Conservation (phyloP, 2,888 invertebrate genomes). For the Bedellia somnulentella region DNA sequence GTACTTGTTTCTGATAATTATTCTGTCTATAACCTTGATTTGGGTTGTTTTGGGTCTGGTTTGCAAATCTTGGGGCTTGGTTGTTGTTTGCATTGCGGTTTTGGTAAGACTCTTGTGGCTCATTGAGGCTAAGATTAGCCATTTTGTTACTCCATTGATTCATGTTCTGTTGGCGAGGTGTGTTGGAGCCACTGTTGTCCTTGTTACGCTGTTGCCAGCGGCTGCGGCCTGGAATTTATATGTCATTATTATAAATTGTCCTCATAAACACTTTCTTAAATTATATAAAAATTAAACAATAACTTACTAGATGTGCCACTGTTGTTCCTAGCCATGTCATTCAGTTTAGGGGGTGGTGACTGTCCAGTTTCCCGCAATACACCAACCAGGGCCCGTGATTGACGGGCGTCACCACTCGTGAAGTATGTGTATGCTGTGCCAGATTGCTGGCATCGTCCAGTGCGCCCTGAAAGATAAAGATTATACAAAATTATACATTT, state of each 20-base stretch:
- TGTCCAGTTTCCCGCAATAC: slow-evolving; percentile 94
- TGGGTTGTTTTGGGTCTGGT: slow-evolving; percentile 17
- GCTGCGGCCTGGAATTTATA: slow-evolving; percentile 41
- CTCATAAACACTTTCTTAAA: no score
- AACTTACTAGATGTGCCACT: slow-evolving; percentile 45
- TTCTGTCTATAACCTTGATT: slow-evolving; percentile 45
- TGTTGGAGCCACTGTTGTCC: slow-evolving; percentile 49
- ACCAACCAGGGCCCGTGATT: slow-evolving; percentile 88
- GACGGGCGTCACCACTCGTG: slow-evolving; percentile 86
- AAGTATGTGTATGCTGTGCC: slow-evolving; percentile 98
- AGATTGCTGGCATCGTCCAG: slow-evolving; percentile 88
- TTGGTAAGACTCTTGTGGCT: slow-evolving; percentile 31
- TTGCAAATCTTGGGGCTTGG: slow-evolving; percentile 24
- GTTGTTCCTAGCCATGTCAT: slow-evolving; percentile 69
- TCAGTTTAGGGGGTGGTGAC: slow-evolving; percentile 76
- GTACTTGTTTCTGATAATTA: slow-evolving; percentile 54
- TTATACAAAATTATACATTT: neutral
- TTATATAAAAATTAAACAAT: no score
- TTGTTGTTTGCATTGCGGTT: slow-evolving; percentile 17
- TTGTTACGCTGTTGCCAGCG: slow-evolving; percentile 67
- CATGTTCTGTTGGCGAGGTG: slow-evolving; percentile 47
- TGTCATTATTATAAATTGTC: slow-evolving; percentile 3
- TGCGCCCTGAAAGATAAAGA: slow-evolving; percentile 61
- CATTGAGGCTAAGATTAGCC: slow-evolving; percentile 31
- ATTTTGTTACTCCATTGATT: slow-evolving; percentile 57